Conservation (phyloP, 2,888 invertebrate genomes). For the Synergus japonicus region DNA sequence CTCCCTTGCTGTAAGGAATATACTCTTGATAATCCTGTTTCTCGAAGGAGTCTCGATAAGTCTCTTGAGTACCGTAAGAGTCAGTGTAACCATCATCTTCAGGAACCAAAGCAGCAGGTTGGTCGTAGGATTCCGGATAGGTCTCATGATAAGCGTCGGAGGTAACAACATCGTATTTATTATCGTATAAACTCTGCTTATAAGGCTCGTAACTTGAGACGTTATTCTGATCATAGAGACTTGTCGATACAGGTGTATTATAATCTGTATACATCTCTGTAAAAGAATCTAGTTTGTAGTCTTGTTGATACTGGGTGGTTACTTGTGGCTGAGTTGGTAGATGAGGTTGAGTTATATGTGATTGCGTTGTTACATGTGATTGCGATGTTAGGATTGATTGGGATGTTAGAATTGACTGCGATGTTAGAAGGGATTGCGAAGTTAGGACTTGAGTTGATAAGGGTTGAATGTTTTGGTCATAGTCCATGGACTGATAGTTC, state of each 20-base stretch:
- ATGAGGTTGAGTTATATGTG: neutral
- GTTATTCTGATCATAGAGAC: conserved; percentile 65
- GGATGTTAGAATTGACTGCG: conserved; percentile 46
- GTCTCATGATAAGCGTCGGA: conserved; percentile 55
- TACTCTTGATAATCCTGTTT: conserved; percentile 64
- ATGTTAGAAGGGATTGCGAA: conserved; percentile 42
- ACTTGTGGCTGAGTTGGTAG: conserved; percentile 18
- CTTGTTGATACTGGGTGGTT: conserved; percentile 55
- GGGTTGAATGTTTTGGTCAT: conserved; percentile 66
- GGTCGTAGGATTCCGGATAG: conserved; percentile 53
- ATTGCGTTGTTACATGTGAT: conserved; percentile 36
- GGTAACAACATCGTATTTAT: conserved; percentile 60
- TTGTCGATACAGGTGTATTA: conserved; percentile 60
- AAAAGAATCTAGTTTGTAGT: conserved; percentile 61
- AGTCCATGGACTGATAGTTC: conserved; percentile 63
- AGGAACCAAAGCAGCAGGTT: conserved; percentile 56
- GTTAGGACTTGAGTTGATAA: conserved; percentile 26
- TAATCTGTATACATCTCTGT: conserved; percentile 60
- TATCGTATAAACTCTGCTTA: conserved; percentile 64
- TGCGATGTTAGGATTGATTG: conserved; percentile 27
- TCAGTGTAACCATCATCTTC: conserved; percentile 55
- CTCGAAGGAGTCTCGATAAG: conserved; percentile 63
- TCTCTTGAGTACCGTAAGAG: conserved; percentile 57
- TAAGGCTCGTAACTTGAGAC: conserved; percentile 64
- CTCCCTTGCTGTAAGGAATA: conserved; percentile 67